Evolutionary conservation across 2,797 vertebrate genomes (phyloP).

Genomic region (Anisognathus igniventris): DNA sequence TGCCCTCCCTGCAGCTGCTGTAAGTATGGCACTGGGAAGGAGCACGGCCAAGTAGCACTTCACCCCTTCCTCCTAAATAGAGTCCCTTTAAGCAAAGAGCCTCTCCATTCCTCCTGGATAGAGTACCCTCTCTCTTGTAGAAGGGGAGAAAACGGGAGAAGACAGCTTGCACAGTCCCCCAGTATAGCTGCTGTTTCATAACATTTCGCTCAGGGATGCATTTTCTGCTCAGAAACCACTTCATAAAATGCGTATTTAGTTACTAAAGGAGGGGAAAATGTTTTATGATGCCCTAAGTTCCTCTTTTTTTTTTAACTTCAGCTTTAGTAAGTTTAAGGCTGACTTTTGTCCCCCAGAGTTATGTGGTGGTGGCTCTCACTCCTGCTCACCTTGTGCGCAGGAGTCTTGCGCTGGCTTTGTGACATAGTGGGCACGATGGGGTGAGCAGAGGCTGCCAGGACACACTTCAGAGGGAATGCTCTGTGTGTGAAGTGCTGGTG

Average conservation of each 20-base stretch:
- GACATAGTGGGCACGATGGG: accelerated
- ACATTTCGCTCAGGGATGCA: neutral
- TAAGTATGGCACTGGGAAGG: constrained; percentile 75
- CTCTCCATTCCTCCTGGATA: neutral
- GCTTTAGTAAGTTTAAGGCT: neutral
- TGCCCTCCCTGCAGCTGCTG: constrained; percentile 94
- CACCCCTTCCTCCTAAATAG: neutral
- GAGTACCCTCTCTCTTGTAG: neutral
- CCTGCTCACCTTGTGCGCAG: neutral
- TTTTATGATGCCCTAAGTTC: neutral
- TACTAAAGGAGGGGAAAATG: neutral
- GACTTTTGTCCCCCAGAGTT: neutral
- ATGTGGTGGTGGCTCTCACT: neutral
- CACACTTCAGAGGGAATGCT: neutral
- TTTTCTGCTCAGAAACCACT: neutral
- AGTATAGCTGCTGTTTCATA: accelerated
- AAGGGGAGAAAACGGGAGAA: neutral
- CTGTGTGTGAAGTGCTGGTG: accelerated
- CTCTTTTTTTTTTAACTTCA: neutral
- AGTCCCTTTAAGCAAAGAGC: neutral
- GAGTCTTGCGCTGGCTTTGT: neutral
- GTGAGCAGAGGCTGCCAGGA: neutral
- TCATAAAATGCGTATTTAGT: neutral
- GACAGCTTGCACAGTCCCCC: neutral
- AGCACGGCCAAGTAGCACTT: neutral